These are phyloP conservation scores for Lineus longissimus DNA, from an alignment of 1,140 invertebrate species.

Conservation along the genomic window DNA sequence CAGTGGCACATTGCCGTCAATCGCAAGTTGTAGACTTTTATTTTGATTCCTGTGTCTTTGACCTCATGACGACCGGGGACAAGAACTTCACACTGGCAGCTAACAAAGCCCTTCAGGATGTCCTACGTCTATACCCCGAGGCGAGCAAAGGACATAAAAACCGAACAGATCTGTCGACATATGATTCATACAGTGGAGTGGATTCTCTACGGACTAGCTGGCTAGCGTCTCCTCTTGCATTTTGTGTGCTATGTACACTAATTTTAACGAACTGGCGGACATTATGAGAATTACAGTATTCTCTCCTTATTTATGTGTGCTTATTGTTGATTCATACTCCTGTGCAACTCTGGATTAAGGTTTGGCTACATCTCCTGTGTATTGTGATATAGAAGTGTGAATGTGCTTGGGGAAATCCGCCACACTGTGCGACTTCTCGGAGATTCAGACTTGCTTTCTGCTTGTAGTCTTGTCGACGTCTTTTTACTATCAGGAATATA, in stretches of 20 bases:
- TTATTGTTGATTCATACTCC: no score
- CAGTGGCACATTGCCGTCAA: conserved; percentile 45
- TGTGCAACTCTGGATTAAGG: no score
- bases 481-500: no score
- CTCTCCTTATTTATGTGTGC: no score
- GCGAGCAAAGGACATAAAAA: conserved; percentile 23
- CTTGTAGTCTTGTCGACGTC: no score
- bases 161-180: conserved; percentile 24
- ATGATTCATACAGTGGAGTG: conserved; percentile 22
- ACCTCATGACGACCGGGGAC: conserved; percentile 60
- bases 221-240: conserved; percentile 1
- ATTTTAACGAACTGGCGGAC: no score
- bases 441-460: no score
- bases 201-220: neutral
- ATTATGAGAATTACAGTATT: no score
- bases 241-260: neutral
- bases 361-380: no score
- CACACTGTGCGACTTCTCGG: no score
- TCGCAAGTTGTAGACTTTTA: conserved; percentile 58
- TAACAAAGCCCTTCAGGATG: conserved; percentile 55
- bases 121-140: conserved; percentile 49
- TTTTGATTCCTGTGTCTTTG: conserved; percentile 63
- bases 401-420: no score
- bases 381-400: no score
- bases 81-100: conserved; percentile 54